These are phyloP conservation scores for Pseudonaja textilis DNA, from an alignment of 2,113 vertebrate genomes.

Conservation along the genomic window DNA sequence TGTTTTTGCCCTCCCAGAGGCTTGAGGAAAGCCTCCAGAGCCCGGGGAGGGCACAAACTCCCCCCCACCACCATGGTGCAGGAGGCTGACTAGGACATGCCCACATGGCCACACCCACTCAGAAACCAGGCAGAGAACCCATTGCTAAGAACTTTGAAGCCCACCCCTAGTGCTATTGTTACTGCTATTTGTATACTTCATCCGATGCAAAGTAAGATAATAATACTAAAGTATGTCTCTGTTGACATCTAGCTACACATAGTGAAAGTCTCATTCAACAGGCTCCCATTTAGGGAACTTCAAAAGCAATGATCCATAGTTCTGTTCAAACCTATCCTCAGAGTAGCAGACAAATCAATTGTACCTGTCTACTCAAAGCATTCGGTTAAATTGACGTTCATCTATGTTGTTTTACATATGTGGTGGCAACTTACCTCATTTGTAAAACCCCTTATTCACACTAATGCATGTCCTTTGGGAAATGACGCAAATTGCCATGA, in stretches of 20 bases:
- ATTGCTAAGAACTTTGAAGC: too few species aligned
- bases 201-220: background rate
- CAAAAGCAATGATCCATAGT: background rate
- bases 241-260: background rate
- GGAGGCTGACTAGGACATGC: too few species aligned
- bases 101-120: too few species aligned
- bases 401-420: background rate
- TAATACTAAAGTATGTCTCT: background rate
- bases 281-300: background rate
- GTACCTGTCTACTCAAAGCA: background rate
- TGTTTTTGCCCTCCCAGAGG: too few species aligned
- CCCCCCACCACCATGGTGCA: too few species aligned
- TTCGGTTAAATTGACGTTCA: background rate
- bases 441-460: background rate
- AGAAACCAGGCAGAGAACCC: too few species aligned
- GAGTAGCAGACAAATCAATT: background rate
- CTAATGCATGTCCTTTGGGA: background rate
- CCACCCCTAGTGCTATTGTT: too few species aligned
- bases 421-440: background rate
- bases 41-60: too few species aligned
- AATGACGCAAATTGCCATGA: background rate
- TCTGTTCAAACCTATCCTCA: background rate
- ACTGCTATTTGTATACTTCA: too few species aligned
- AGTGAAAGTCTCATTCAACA: background rate
- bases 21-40: accelerated